A percentile compares a stretch with the other conserved stretches of the same genome.
Evolutionary conservation across 2,113 vertebrate genomes (phyloP).

Genomic region (Hoplias malabaricus): DNA sequence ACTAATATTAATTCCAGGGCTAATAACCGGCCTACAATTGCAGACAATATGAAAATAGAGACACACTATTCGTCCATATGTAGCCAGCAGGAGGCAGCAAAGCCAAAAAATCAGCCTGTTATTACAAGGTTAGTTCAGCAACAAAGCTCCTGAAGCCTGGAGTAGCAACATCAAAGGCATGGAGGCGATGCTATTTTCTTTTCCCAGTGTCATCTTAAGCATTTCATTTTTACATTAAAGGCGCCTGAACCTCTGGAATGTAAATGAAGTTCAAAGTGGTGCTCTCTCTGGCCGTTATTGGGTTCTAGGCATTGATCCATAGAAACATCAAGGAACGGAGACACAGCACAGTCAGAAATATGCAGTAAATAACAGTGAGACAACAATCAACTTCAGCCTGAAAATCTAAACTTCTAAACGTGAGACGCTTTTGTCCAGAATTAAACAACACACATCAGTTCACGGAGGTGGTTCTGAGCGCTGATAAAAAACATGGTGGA

Average conservation of each 20-base stretch:
- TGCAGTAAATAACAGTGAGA: slow-evolving; percentile 21
- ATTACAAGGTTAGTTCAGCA: neutral
- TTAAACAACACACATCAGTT: too few relatives aligned
- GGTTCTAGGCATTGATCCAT: slow-evolving; percentile 40
- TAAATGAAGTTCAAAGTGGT: slow-evolving; percentile 39
- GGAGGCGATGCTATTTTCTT: slow-evolving; percentile 15
- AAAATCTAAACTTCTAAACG: too few relatives aligned
- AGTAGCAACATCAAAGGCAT: slow-evolving; percentile 39
- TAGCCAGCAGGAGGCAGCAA: slow-evolving; percentile 55
- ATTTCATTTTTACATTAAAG: slow-evolving; percentile 46
- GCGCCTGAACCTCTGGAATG: slow-evolving; percentile 16
- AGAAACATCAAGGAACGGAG: slow-evolving; percentile 29
- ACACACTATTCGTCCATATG: neutral
- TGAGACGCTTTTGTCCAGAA: too few relatives aligned
- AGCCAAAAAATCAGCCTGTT: slow-evolving; percentile 39
- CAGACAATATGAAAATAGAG: neutral
- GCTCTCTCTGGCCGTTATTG: slow-evolving; percentile 8
- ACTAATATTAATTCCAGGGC: too few relatives aligned
- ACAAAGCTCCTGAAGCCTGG: slow-evolving; percentile 10
- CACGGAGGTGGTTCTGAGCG: too few relatives aligned
- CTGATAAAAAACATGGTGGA: too few relatives aligned
- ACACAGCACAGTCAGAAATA: slow-evolving; percentile 2
- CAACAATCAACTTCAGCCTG: slow-evolving; percentile 32
- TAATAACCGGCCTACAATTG: neutral
- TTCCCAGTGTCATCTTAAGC: slow-evolving; percentile 29